Evolutionary conservation across 1,140 invertebrate genomes (phyloP), one percentile per base, ranked within the genome.

Genomic region (Trachymyrmex septentrionalis): DNA sequence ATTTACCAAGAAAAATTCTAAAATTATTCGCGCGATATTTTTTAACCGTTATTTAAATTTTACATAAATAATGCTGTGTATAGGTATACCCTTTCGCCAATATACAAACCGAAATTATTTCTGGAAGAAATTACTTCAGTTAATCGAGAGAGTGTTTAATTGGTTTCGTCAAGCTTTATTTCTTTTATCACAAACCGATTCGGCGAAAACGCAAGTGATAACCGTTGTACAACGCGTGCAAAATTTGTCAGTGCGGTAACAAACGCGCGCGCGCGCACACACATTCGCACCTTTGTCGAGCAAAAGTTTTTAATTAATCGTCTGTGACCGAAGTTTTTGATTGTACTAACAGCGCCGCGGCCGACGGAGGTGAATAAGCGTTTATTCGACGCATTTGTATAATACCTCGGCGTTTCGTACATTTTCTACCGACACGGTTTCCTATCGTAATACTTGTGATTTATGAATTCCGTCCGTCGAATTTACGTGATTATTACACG

Each of bases 281-380:
- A 73, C 38, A 82, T 61, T 73, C 80, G 38, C 24, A 24, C 55
- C 80, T 75, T 84, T 75, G 55, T 73, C 80, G 55, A 14, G 55
- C 19, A 34, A 75, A 84, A 84, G 80, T 84, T 84, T 84, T 84
- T 75, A 84, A 84, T 84, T 84, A 84, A 84, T 84, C 55, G 80
- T 57, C 55, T 75, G 80, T 84, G 72, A 84, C 69, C 80, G 38
- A 84, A 84, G 80, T 84, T 84, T 75, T 75, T 61, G 80, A 84
- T 84, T 75, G 80, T 72, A 61, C 67, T 84, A 84, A 84, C 69
- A 84, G 27, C 38, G 44, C 55, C 80, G 69, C 38, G 80, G 53
- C n/a, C 55, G 67, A 38, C 24, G 69, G 38, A 50, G 72, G 69
- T 50, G 80, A 84, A 75, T 50, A 48, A 84, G 38, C 80, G 38